Evolutionary conservation across 2,888 invertebrate species (phyloP).

Genomic region (Xestia sexstrigata): DNA sequence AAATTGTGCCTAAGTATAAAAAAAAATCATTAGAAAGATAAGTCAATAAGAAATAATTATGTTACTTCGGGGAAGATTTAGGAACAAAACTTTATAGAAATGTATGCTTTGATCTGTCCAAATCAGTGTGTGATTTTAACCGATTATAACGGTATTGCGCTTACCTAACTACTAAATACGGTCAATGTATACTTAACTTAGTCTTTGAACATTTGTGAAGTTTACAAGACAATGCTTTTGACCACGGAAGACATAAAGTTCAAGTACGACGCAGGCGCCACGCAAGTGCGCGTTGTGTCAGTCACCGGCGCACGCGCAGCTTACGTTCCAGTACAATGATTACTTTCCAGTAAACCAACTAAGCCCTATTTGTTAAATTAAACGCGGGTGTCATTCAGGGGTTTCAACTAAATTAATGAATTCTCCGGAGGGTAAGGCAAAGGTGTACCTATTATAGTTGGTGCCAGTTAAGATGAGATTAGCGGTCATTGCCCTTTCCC

Average conservation of each 20-base stretch:
- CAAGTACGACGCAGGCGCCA: conserved; percentile 50
- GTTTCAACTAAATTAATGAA: not conserved
- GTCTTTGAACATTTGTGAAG: conserved; percentile 14
- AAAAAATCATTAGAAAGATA: too few relatives aligned
- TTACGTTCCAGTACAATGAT: not conserved
- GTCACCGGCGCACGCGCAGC: conserved; percentile 37
- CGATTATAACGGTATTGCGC: not conserved
- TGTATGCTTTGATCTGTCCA: not conserved
- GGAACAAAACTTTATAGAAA: too few relatives aligned
- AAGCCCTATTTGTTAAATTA: not conserved
- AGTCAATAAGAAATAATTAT: too few relatives aligned
- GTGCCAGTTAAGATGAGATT: too few relatives aligned
- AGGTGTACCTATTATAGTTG: too few relatives aligned
- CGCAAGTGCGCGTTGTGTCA: conserved; percentile 58
- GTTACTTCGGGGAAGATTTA: too few relatives aligned
- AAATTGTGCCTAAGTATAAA: too few relatives aligned
- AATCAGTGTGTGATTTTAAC: not conserved
- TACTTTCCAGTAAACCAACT: conserved; percentile 46
- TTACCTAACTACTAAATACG: not conserved
- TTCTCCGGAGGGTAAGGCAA: not conserved
- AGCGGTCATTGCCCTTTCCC: too few relatives aligned
- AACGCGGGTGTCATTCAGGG: not conserved
- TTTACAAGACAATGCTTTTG: conserved; percentile 37
- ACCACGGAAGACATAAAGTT: conserved; percentile 50
- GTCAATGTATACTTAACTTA: conserved; percentile 18